A percentile compares a stretch with the other conserved stretches of the same genome.
phyloP scores from a whole-genome alignment of 2,113 vertebrate genomes.

The Megatriorchis doriae region DNA sequence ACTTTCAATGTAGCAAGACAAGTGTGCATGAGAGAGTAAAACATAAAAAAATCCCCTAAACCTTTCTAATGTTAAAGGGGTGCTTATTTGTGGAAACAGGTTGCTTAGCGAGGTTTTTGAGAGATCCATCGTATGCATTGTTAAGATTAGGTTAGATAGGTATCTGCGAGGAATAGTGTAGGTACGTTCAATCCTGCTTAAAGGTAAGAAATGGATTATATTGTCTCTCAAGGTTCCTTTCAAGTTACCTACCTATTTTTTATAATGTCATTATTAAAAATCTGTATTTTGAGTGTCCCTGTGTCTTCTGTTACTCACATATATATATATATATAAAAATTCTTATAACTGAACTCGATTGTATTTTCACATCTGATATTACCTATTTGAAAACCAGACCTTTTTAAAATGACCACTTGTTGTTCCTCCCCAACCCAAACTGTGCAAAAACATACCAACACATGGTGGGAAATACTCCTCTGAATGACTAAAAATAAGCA shows the following conservation, averaged over 20 bases:
- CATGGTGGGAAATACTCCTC: neutral
- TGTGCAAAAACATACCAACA: neutral
- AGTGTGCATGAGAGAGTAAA: neutral
- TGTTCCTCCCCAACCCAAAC: neutral
- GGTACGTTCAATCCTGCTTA: neutral
- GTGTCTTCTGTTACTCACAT: neutral
- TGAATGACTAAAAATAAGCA: neutral
- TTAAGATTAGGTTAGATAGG: neutral
- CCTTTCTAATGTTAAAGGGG: neutral
- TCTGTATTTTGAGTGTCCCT: neutral
- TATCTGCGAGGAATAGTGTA: neutral
- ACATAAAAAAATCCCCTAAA: neutral
- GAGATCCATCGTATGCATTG: accelerated
- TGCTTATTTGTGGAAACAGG: neutral
- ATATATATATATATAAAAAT: neutral
- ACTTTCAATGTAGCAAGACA: neutral
- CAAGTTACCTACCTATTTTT: neutral
- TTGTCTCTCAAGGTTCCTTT: neutral
- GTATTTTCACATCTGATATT: neutral
- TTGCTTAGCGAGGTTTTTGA: neutral
- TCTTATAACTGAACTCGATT: neutral
- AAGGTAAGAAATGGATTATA: neutral
- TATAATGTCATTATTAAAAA: neutral
- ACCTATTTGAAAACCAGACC: neutral
- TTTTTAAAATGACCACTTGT: neutral